A percentile compares a stretch with the other conserved stretches of the same genome.
phyloP scores from a whole-genome alignment of 1,140 invertebrate species.

The Trachelipus rathkii region DNA sequence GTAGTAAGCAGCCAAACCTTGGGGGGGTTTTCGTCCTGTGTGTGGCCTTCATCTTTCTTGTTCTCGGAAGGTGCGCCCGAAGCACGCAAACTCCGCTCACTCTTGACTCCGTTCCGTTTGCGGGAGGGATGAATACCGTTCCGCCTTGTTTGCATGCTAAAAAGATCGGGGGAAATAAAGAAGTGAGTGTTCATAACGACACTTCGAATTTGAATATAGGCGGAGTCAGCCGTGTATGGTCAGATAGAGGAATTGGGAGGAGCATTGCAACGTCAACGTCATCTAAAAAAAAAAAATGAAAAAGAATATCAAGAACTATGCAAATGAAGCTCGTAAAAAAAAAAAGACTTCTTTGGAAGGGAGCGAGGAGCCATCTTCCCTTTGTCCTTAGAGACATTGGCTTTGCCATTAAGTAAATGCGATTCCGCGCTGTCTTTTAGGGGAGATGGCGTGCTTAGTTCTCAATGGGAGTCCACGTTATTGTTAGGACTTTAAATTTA shows the following conservation, averaged over 20 bases:
- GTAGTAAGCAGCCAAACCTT: too few relatives aligned
- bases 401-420: not conserved
- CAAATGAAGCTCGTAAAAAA: conserved; percentile 1
- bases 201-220: not conserved
- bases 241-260: not conserved
- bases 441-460: conserved; percentile 7
- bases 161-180: not conserved
- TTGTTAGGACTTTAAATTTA: conserved; percentile 6
- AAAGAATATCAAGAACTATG: not conserved
- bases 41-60: too few relatives aligned
- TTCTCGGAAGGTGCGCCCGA: too few relatives aligned
- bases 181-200: not conserved
- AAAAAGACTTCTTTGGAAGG: not conserved
- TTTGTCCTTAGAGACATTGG: not conserved
- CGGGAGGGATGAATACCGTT: not conserved
- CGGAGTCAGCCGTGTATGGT: conserved; percentile 4
- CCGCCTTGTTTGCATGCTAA: conserved; percentile 7
- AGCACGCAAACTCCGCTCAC: not conserved
- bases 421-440: conserved; percentile 4
- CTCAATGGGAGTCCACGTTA: not conserved
- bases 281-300: not conserved
- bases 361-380: conserved; percentile 4
- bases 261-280: not conserved
- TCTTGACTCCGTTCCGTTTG: too few relatives aligned
- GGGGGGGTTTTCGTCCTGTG: too few relatives aligned